Percentiles rank a stretch among this genome's conserved stretches.
These are phyloP conservation scores for Lasioglossum baleicum DNA, from an alignment of 1,140 invertebrate genomes.

Conservation along the genomic window DNA sequence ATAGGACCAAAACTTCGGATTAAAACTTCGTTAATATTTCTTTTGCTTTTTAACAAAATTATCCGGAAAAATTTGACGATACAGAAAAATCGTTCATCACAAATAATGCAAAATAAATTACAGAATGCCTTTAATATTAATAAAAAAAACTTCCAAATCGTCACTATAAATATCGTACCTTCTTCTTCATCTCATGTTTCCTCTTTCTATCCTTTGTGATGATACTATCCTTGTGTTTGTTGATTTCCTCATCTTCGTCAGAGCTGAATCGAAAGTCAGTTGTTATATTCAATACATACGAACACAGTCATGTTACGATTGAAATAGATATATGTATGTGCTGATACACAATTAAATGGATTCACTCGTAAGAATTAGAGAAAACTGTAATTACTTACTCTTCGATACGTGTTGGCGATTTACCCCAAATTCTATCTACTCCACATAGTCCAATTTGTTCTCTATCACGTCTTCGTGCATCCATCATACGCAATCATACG, in stretches of 20 bases:
- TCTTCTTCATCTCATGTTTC: conserved; percentile 82
- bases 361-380: neutral
- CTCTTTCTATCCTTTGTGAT: conserved; percentile 82
- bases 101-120: too few species aligned
- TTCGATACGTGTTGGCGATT: conserved; percentile 83
- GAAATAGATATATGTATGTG: neutral
- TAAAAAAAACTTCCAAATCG: too few species aligned
- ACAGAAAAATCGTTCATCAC: too few species aligned
- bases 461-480: conserved; percentile 84
- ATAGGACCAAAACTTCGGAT: too few species aligned
- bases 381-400: conserved; percentile 79
- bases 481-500: conserved; percentile 69
- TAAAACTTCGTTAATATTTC: too few species aligned
- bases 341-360: neutral
- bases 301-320: neutral
- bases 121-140: too few species aligned
- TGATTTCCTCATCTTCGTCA: conserved; percentile 79
- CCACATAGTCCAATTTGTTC: conserved; percentile 87
- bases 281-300: conserved; percentile 42
- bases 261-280: conserved; percentile 68
- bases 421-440: conserved; percentile 85
- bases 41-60: too few species aligned
- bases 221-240: conserved; percentile 76
- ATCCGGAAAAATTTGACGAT: too few species aligned
- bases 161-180: conserved; percentile 70